Evolutionary conservation across 2,888 invertebrate genomes (phyloP).

Genomic region (Trachelus troglodyta): DNA sequence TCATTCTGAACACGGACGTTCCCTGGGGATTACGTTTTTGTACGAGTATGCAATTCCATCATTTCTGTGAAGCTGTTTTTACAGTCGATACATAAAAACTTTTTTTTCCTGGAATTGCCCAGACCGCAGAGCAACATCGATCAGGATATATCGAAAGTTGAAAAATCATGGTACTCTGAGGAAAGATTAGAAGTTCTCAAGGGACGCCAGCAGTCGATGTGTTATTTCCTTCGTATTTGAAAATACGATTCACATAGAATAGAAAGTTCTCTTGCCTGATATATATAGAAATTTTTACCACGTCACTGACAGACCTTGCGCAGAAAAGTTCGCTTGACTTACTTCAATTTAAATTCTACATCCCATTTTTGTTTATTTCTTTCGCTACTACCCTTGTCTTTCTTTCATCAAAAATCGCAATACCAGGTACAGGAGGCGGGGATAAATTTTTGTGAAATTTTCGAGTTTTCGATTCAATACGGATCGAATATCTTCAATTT

Average conservation of each 20-base stretch:
- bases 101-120: neutral
- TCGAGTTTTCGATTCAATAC: neutral
- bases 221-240: neutral
- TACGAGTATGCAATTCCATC: neutral
- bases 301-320: neutral
- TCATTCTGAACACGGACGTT: neutral
- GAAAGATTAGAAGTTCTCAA: neutral
- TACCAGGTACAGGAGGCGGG: neutral
- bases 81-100: neutral
- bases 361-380: neutral
- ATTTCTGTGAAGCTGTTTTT: neutral
- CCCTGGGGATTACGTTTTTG: neutral
- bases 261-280: neutral
- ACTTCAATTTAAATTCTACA: neutral
- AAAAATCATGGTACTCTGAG: neutral
- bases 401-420: neutral
- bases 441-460: neutral
- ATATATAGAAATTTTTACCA: neutral
- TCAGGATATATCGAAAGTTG: neutral
- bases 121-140: neutral
- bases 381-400: neutral
- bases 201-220: neutral
- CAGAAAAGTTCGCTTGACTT: neutral
- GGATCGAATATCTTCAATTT: neutral
- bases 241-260: neutral